Evolutionary conservation across 2,113 vertebrate genomes (phyloP), one percentile per base, ranked within the genome.

Genomic region (Oreotragus oreotragus): DNA sequence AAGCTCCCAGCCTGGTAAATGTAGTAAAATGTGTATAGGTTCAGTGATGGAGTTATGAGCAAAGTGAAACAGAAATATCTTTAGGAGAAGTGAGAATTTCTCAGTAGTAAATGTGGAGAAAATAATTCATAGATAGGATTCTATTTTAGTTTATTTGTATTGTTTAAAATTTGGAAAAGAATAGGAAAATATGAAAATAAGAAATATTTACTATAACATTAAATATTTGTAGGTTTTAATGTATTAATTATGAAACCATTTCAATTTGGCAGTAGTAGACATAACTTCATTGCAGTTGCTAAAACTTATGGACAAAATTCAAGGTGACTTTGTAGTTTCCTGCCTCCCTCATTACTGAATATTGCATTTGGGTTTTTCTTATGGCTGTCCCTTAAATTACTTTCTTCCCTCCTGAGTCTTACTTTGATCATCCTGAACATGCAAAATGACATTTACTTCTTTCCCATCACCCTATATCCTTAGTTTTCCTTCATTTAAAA

Each of bases 401-500:
- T 81, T 84, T 94, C 62, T 95, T 53, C 23, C 12, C 15, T 79
- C 77, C 81, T 70, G 27, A 85, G 27, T 88, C 43, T 92, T 95
- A 55, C 2, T 51, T 66, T 84, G 84, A 81, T 90, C n/a, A 77
- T 87, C 16, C 36, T 27, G 66, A 88, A 11, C 80, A 7, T 28
- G 45, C 23, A 30, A 47, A 70, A n/a, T 60, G 23, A 11, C 25
- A 58, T 73, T 64, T 16, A 23, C 27, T 77, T 30, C 33, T 95
- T 45, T 94, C 39, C n/a, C 14, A 66, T 83, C 10, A 80, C 9
- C 5, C 6, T n/a, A 1, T 94, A 51, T 58, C 57, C 70, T 93
- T 60, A 77, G 6, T 80, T n/a, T 73, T 96, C 19, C 8, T 97
- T 70, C 14, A 36, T 94, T 95, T 88, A 92, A 96, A 85, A 13